Evolutionary conservation across 37 sponge, comb jelly and placozoan genomes (phyloP).

Genomic region (Eunapius fragilis): DNA sequence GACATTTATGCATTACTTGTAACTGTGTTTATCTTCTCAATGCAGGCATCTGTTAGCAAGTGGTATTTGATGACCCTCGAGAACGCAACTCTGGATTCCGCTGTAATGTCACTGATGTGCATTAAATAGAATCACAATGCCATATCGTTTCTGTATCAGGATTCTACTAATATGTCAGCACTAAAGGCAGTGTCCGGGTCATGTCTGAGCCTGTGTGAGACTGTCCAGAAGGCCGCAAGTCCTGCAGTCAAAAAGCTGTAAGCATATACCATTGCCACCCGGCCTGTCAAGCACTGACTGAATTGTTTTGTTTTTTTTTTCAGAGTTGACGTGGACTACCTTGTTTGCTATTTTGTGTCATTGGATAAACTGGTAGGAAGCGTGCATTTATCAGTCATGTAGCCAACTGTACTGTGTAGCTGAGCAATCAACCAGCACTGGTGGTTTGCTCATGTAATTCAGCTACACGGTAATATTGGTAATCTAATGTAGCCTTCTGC

Average conservation of each 20-base stretch:
- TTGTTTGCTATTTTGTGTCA: slow-evolving; percentile 23
- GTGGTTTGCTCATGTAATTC: too few species aligned
- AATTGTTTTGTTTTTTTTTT: background rate
- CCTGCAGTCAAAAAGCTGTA: background rate
- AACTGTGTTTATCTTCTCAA: background rate
- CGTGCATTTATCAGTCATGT: background rate
- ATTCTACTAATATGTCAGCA: background rate
- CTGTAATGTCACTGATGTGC: background rate
- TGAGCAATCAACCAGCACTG: too few species aligned
- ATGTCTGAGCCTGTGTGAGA: background rate
- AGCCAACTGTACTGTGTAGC: too few species aligned
- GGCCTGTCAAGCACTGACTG: background rate
- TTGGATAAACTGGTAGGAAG: slow-evolving; percentile 53
- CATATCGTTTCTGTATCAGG: background rate
- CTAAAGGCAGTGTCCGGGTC: background rate
- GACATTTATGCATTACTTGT: background rate
- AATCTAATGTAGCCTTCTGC: too few species aligned
- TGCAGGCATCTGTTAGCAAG: background rate
- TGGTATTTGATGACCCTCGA: background rate
- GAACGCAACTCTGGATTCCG: background rate
- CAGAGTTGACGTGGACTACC: slow-evolving; percentile 46
- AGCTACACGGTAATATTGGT: too few species aligned
- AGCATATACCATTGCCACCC: background rate
- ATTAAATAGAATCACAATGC: background rate
- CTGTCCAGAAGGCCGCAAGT: background rate